Base-by-base conservation (phyloP, 64 coral and sea anemone species). In the Dendrophyllia cribrosa region DNA sequence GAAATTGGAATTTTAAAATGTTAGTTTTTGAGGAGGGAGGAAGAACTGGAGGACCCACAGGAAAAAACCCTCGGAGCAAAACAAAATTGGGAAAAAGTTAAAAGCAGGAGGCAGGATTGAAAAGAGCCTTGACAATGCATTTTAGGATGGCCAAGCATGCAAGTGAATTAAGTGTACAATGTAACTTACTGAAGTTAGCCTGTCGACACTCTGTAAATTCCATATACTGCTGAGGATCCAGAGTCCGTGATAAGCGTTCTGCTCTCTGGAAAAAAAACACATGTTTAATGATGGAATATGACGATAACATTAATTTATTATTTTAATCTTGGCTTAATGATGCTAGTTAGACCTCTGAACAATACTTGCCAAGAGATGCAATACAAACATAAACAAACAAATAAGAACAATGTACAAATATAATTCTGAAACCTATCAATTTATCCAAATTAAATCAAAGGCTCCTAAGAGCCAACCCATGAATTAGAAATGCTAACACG, bases 131-230 rank as follows among this genome's bases (percentile, higher is more conserved):
- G 0, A 21, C n/a, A n/a, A n/a, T n/a, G n/a, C n/a, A n/a, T n/a
- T n/a, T n/a, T n/a, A n/a, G n/a, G n/a, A 72, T 7, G 8, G 43
- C 7, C 2, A 72, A 2, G 8, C 6, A 24, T 0, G 1, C 7
- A 72, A 72, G 43, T 72, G 7, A 72, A 72, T 1, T 43, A 12
- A 50, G 15, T 62, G 2, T 12, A 46, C 25, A 51, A 24, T 8
- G 50, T 50, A 64, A 91, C 93, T 95, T 86, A 95, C 93, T 95
- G 26, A 95, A 95, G 83, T 95, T 95, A 2, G 83, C 88, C 77
- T 95, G 93, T 24, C 93, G 80, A 80, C 93, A 95, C 58, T 95
- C 93, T 24, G 90, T 86, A 60, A 90, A 95, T 23, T 95, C 93
- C 74, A 95, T 22, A 63, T 95, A 95, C 51, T 95, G 93, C 58